These are phyloP conservation scores for Atta colombica DNA, from an alignment of 1,140 invertebrate species.

Conservation along the genomic window DNA sequence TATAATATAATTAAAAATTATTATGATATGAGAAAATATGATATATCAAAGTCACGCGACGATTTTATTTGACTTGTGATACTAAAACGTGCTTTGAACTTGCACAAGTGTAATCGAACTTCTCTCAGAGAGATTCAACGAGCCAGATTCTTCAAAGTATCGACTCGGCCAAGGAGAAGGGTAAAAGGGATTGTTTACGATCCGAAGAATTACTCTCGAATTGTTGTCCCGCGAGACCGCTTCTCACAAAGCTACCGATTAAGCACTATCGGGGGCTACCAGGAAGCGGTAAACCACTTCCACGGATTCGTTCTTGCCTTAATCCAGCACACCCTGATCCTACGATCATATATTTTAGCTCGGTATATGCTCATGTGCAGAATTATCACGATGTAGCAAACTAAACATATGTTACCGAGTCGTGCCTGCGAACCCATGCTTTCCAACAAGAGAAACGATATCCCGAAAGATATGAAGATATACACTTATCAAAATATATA, in stretches of 20 bases:
- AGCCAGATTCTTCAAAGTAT: constrained; percentile 46
- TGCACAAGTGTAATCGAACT: constrained; percentile 70
- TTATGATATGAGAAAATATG: constrained; percentile 2
- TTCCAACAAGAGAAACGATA: not conserved
- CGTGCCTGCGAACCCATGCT: not conserved
- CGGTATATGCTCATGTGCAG: not conserved
- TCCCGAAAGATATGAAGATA: not conserved
- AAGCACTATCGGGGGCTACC: constrained; percentile 44
- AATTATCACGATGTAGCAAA: not conserved
- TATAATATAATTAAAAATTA: constrained; percentile 18
- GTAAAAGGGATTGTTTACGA: constrained; percentile 73
- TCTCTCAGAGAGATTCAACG: constrained; percentile 74
- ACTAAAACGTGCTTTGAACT: constrained; percentile 43
- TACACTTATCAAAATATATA: not conserved
- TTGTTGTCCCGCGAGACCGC: constrained; percentile 68
- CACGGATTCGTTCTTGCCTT: constrained; percentile 62
- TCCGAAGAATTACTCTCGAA: constrained; percentile 69
- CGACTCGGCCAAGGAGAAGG: constrained; percentile 63
- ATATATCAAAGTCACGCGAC: not conserved
- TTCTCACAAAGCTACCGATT: constrained; percentile 70
- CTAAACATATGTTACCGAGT: constrained; percentile 7
- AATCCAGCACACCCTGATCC: constrained; percentile 71
- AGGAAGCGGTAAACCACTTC: constrained; percentile 61
- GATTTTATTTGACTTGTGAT: constrained; percentile 23
- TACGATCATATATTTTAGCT: constrained; percentile 49